Evolutionary conservation across 2,113 vertebrate species (phyloP), one percentile per base, ranked within the genome.

Genomic region (Rhea americana): DNA sequence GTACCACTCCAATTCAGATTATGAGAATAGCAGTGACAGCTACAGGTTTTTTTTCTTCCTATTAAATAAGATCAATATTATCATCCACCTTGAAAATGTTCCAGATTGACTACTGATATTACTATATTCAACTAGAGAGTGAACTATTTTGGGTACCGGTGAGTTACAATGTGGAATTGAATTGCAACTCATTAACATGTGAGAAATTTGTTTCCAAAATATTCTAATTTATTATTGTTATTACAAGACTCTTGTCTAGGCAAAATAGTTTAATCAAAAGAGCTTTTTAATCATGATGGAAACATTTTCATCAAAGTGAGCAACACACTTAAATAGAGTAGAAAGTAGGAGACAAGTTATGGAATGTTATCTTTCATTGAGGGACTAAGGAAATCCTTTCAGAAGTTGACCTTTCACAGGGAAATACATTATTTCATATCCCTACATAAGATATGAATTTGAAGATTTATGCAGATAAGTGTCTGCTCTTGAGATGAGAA

Each of bases 351-450:
- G 83, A 66, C 70, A 95, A 93, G 50, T 76, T 90, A 53, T 79
- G 63, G 91, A 95, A 89, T 74, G 74, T 73, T 95, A 76, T 82
- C 62, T 59, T 90, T 89, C 75, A 41, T 77, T 78, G 53, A 86
- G 73, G 66, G 20, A 76, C n/a, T 50, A 41, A 83, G 74, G 70
- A 95, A 95, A 94, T 95, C 66, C 70, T 94, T 93, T 96, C 83
- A 84, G 90, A 89, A 90, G 25, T 83, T 96, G 93, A 94, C 93
- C 95, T 96, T 95, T 94, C 74, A 87, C 39, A 73, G 66, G 58
- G 45, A 89, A 96, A 94, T 84, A 93, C 76, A 78, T 43, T 91
- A 25, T 73, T 93, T 72, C 90, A 94, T 90, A 82, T 84, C 85
- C 88, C 65, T 82, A 73, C 62, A 62, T 89, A 77, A 85, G 81